phyloP scores from a whole-genome alignment of 2,888 invertebrate species.

The Liodrosophila aerea region DNA sequence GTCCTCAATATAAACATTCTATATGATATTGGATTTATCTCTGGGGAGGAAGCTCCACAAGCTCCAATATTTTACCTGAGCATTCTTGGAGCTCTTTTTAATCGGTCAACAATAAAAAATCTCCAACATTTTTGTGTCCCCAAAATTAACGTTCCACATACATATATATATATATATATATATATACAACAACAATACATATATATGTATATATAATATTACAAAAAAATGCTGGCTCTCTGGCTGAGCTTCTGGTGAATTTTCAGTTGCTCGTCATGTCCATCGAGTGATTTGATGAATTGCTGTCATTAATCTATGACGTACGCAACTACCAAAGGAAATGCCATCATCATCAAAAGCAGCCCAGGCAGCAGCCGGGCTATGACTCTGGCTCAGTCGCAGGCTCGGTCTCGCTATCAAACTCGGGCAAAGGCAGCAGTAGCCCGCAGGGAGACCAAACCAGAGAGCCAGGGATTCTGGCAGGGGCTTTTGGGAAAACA shows the following conservation, averaged over 20 bases:
- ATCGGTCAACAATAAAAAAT: no score
- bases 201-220: no score
- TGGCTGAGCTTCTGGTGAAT: constrained; percentile 64
- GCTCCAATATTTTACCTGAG: no score
- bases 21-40: no score
- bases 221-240: constrained; percentile 57
- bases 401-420: constrained; percentile 12
- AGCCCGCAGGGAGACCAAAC: constrained; percentile 50
- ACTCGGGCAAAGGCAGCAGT: constrained; percentile 25
- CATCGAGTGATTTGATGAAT: constrained; percentile 83
- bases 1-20: no score
- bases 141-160: no score
- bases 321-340: constrained; percentile 82
- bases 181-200: no score
- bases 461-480: constrained; percentile 15
- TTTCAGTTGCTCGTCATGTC: constrained; percentile 81
- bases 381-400: constrained; percentile 17
- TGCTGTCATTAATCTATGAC: constrained; percentile 83
- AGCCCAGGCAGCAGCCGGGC: constrained; percentile 66
- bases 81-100: no score
- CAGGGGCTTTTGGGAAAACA: constrained; percentile 44
- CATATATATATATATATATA: no score
- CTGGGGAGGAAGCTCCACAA: no score
- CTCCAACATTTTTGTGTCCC: no score
- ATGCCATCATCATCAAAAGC: constrained; percentile 79